Evolutionary conservation across 2,888 invertebrate species (phyloP).

Genomic region (Macrophya alboannulata): DNA sequence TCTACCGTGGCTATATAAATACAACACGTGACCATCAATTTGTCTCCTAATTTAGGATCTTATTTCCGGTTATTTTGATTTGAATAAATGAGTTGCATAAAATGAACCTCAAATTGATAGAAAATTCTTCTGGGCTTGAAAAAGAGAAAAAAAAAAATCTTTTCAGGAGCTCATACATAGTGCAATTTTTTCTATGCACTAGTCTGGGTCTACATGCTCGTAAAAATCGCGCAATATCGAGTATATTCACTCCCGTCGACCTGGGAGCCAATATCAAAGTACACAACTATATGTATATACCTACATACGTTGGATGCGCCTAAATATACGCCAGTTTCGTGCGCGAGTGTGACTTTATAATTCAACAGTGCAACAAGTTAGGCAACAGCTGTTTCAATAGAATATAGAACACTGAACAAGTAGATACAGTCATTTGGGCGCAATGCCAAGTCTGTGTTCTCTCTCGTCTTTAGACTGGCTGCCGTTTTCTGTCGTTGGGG

Average conservation of each 20-base stretch:
- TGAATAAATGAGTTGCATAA: too few relatives aligned
- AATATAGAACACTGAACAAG: conserved; percentile 57
- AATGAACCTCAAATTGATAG: background rate
- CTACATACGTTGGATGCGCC: background rate
- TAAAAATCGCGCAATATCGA: background rate
- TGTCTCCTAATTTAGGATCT: background rate
- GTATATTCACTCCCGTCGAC: background rate
- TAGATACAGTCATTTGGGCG: conserved; percentile 49
- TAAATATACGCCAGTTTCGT: conserved; percentile 13
- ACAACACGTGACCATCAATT: background rate
- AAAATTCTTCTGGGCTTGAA: background rate
- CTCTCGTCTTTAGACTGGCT: conserved; percentile 20
- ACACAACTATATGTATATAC: background rate
- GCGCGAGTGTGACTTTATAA: conserved; percentile 59
- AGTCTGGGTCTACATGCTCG: background rate
- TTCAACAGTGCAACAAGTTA: conserved; percentile 74
- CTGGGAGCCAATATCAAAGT: background rate
- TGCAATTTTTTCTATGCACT: background rate
- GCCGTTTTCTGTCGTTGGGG: background rate
- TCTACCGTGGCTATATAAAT: too few relatives aligned
- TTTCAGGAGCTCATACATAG: background rate
- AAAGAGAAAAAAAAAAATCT: background rate
- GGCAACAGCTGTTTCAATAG: conserved; percentile 73
- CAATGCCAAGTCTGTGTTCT: conserved; percentile 39
- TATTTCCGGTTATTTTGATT: background rate